Evolutionary conservation across 1,140 invertebrate species (phyloP), one percentile per base, ranked within the genome.

Genomic region (Melipona quadrifasciata): DNA sequence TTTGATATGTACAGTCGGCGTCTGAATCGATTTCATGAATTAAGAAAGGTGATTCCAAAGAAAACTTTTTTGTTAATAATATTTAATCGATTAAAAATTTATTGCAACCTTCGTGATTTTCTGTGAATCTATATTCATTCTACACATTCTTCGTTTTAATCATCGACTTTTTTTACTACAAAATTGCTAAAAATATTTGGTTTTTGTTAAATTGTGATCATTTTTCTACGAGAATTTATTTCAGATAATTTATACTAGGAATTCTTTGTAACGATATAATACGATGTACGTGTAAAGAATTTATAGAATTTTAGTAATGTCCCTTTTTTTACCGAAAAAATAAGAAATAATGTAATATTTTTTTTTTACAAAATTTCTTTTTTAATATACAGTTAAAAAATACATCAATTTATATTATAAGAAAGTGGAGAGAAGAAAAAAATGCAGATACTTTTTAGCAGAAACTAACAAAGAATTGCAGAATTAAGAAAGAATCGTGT

Each of bases 1-100:
- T 89, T 86, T 80, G 76, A 84, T 71, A 83, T 85, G 86, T 78
- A 76, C 71, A 24, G 16, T n/a, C 53, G 10, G 51, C 91, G 86
- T 89, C 85, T 86, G 86, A 57, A 47, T 27, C 12, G 17, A n/a
- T 70, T 34, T 78, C 27, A 12, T 10, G 27, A 67, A 55, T 67
- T 21, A 11, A 24, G 27, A n/a, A 67, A 78, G 34, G 55, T n/a
- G 27, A 19, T 24, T 6, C 5, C 27, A 19, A 19, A 39, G 39
- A 0, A 39, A 39, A 39, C 39, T 39, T 39, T 39, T 39, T 8
- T 39, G 39, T 6, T 39, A 39, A 39, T 39, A 39, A 39, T 39
- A 39, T 8, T 39, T 39, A 39, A 39, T 39, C 39, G 8, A 39
- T 39, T 39, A 39, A 39, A 39, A 39, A n/a, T n/a, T 12, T 58